Percentiles rank a stretch among this genome's conserved stretches.
These are phyloP conservation scores for Stenodera caucasica DNA, from an alignment of 2,888 invertebrate species.

Conservation along the genomic window DNA sequence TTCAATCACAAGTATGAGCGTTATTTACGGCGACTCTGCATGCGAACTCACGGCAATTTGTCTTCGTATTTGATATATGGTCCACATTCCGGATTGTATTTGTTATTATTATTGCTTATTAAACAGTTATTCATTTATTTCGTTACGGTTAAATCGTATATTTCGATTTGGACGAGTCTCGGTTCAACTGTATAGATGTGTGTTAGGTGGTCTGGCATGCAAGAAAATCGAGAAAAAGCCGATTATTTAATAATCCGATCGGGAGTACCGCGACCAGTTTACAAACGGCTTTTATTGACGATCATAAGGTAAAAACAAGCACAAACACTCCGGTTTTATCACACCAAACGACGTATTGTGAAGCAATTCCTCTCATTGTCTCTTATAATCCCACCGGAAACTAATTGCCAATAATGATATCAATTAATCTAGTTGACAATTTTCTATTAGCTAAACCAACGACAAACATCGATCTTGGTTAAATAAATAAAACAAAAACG, in stretches of 20 bases:
- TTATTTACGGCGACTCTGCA: constrained; percentile 23
- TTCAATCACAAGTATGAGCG: constrained; percentile 18
- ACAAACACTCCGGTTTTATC: constrained; percentile 29
- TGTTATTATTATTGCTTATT: constrained; percentile 23
- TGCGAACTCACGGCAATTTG: constrained; percentile 23
- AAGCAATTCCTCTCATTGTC: not conserved
- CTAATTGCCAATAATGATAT: not conserved
- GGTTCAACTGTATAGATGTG: not conserved
- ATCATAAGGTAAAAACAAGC: constrained; percentile 28
- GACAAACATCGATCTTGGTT: constrained; percentile 23
- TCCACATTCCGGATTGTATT: constrained; percentile 15
- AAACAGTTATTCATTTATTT: constrained; percentile 27
- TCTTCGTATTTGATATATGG: constrained; percentile 22
- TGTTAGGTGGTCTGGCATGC: constrained; percentile 25
- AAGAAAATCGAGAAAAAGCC: constrained; percentile 26
- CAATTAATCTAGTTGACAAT: not conserved
- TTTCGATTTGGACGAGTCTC: too few species aligned
- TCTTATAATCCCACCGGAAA: not conserved
- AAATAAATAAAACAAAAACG: too few species aligned
- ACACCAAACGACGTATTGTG: constrained; percentile 8
- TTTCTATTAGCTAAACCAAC: too few species aligned
- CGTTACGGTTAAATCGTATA: constrained; percentile 7
- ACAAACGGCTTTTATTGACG: constrained; percentile 34
- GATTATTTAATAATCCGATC: constrained; percentile 34
- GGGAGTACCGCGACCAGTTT: constrained; percentile 31